These are phyloP conservation scores for Auanema freiburgensis DNA, from an alignment of 2,888 invertebrate genomes.

Conservation along the genomic window DNA sequence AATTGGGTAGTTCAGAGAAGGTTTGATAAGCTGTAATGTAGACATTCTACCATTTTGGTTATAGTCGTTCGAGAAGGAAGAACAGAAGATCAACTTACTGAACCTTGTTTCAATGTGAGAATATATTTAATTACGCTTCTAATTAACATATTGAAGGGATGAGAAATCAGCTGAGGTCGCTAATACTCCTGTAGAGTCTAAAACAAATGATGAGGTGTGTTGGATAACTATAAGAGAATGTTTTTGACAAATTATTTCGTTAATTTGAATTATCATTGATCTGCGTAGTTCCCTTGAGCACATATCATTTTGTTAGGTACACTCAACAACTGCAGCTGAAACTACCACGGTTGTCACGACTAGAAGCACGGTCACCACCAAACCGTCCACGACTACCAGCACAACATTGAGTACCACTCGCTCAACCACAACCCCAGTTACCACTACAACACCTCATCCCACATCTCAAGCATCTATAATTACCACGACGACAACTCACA, in stretches of 20 bases:
- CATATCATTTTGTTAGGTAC: background rate
- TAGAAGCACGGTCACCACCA: conserved; percentile 15
- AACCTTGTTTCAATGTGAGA: too few species aligned
- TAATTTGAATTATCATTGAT: too few species aligned
- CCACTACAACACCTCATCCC: conserved; percentile 21
- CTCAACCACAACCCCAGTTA: conserved; percentile 15
- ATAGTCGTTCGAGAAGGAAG: background rate
- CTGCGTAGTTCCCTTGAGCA: background rate
- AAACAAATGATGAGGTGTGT: too few species aligned
- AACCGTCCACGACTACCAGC: conserved; percentile 13
- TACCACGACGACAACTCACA: conserved; percentile 16
- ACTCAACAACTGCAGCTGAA: conserved; percentile 7
- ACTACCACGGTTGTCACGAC: conserved; percentile 9
- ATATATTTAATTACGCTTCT: too few species aligned
- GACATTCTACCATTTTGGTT: background rate
- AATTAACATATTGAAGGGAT: too few species aligned
- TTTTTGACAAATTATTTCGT: too few species aligned
- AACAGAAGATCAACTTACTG: background rate
- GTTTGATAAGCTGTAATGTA: background rate
- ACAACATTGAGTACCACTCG: conserved; percentile 14
- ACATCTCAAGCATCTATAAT: conserved; percentile 20
- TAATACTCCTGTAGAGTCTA: too few species aligned
- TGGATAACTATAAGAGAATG: too few species aligned
- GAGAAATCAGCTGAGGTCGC: too few species aligned
- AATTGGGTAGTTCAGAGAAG: background rate